These are phyloP conservation scores for Leptinotarsa haldemani DNA, from an alignment of 2,888 invertebrate species.

Conservation along the genomic window DNA sequence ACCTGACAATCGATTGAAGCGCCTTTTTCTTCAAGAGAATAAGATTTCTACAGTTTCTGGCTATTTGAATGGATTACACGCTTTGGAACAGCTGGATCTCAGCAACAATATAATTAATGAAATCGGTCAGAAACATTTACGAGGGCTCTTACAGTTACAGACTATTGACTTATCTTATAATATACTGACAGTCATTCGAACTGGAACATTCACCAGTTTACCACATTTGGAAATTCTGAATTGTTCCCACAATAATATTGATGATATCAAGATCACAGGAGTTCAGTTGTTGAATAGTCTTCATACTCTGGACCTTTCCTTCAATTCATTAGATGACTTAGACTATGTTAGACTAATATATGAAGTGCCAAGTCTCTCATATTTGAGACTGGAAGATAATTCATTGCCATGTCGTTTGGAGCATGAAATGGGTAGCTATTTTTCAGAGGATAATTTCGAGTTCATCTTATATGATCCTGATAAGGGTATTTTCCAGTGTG, in stretches of 20 bases:
- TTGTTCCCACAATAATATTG: conserved; percentile 56
- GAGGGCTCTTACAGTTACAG: conserved; percentile 52
- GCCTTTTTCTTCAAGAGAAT: conserved; percentile 56
- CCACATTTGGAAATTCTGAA: conserved; percentile 59
- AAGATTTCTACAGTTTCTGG: conserved; percentile 49
- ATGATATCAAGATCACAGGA: conserved; percentile 54
- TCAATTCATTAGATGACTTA: conserved; percentile 58
- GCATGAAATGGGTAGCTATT: conserved; percentile 57
- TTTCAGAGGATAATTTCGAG: conserved; percentile 57
- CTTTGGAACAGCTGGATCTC: conserved; percentile 57
- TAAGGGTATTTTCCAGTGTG: conserved; percentile 47
- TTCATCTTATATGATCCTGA: conserved; percentile 51
- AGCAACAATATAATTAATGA: conserved; percentile 53
- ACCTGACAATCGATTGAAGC: conserved; percentile 50
- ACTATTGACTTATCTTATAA: conserved; percentile 56
- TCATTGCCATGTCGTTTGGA: conserved; percentile 58
- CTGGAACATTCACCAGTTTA: conserved; percentile 57
- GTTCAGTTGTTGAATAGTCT: conserved; percentile 57
- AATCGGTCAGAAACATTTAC: conserved; percentile 51
- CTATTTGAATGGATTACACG: conserved; percentile 53
- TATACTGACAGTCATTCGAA: conserved; percentile 54
- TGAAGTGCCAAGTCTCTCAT: conserved; percentile 57
- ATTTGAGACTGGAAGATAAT: conserved; percentile 57
- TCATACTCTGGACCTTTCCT: conserved; percentile 59
- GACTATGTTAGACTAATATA: conserved; percentile 58